A percentile compares a stretch with the other conserved stretches of the same genome.
Conservation (phyloP, 2,797 vertebrate species). For the Manis pentadactyla region DNA sequence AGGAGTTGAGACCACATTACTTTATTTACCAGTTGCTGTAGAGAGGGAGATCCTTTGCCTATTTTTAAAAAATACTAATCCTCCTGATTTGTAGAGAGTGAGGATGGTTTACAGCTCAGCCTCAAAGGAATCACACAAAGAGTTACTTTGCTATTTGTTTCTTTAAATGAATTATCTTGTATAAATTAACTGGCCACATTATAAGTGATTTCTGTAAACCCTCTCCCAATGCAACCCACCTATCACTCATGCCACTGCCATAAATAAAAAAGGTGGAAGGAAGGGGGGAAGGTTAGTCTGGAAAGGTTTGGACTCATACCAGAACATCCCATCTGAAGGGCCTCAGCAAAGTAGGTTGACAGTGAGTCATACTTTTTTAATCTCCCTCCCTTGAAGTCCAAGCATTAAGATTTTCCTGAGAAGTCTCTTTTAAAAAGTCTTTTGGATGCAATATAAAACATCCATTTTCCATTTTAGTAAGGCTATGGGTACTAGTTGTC, state of each 20-base stretch:
- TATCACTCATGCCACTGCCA: background rate
- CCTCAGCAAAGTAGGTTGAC: background rate
- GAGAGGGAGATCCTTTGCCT: conserved; percentile 35
- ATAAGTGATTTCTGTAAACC: conserved; percentile 4
- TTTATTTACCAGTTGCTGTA: conserved; percentile 10
- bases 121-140: conserved; percentile 6
- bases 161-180: conserved; percentile 10
- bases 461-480: conserved; percentile 59
- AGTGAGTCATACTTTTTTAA: conserved; percentile 10
- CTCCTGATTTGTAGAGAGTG: conserved; percentile 19
- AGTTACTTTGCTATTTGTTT: conserved; percentile 54
- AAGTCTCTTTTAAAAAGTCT: background rate
- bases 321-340: background rate
- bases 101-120: background rate
- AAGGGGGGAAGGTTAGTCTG: background rate
- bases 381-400: conserved; percentile 1
- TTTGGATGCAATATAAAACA: conserved; percentile 27
- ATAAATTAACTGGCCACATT: conserved; percentile 33
- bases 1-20: conserved; percentile 17
- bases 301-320: conserved; percentile 11
- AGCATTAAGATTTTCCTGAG: conserved; percentile 38
- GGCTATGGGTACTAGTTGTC: background rate
- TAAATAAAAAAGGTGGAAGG: background rate
- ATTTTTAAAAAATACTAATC: conserved; percentile 42
- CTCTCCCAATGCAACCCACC: background rate